Evolutionary conservation across 35 echinoderm and acorn worm genomes (phyloP).

Genomic region (Nesometra sesokonis): DNA sequence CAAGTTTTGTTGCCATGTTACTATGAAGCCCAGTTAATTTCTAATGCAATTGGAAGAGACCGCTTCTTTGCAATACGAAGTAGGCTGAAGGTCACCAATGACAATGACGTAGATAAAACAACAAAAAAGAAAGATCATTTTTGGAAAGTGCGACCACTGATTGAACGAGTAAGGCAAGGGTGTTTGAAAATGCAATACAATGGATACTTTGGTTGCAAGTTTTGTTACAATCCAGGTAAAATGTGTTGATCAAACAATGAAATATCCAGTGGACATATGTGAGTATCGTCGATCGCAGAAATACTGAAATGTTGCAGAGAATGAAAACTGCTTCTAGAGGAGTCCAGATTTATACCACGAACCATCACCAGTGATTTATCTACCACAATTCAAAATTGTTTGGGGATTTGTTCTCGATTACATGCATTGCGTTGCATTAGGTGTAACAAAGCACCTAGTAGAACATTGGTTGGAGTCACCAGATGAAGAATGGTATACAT

Average conservation of each 20-base stretch:
- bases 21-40: no score
- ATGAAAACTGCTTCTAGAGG: slow-evolving; percentile 25
- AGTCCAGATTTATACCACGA: slow-evolving; percentile 41
- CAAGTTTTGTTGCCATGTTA: slow-evolving; percentile 33
- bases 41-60: no score
- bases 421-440: slow-evolving; percentile 54
- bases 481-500: slow-evolving; percentile 40
- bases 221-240: slow-evolving; percentile 77
- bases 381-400: slow-evolving; percentile 34
- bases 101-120: no score
- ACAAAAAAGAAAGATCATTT: no score
- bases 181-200: no score
- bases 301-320: slow-evolving; percentile 41
- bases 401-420: slow-evolving; percentile 56
- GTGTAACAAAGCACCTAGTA: slow-evolving; percentile 34
- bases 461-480: slow-evolving; percentile 42
- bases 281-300: slow-evolving; percentile 37
- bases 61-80: no score
- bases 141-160: no score
- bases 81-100: no score
- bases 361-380: slow-evolving; percentile 24
- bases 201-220: no score
- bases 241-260: slow-evolving; percentile 18
- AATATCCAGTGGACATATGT: slow-evolving; percentile 58
- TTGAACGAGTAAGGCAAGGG: no score